Conservation (phyloP, 2,888 invertebrate genomes). For the Sacculina carcini region DNA sequence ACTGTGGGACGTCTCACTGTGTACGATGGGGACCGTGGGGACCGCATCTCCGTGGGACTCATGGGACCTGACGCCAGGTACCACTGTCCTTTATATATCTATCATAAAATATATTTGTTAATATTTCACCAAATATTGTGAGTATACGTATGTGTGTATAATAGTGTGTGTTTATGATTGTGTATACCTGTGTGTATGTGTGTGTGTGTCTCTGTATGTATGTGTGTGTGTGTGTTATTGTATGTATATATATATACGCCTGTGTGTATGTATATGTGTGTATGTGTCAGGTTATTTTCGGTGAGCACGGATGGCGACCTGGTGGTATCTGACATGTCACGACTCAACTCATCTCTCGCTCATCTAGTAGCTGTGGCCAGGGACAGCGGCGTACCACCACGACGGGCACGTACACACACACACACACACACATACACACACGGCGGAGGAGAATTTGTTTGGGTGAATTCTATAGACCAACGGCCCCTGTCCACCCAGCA, state of each 20-base stretch:
- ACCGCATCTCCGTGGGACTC: constrained; percentile 41
- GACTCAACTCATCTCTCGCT: constrained; percentile 30
- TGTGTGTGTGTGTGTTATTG: background rate
- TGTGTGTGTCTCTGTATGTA: background rate
- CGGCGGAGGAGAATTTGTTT: too few species aligned
- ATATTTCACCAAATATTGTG: too few species aligned
- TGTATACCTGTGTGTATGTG: background rate
- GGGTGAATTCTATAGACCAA: too few species aligned
- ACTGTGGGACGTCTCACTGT: constrained; percentile 42
- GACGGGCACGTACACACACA: constrained; percentile 33
- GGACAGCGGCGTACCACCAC: constrained; percentile 57
- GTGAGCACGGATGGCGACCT: constrained; percentile 35
- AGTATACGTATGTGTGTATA: background rate
- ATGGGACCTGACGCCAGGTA: constrained; percentile 40
- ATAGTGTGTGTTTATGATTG: background rate
- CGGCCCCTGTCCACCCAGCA: too few species aligned
- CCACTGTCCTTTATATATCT: too few species aligned
- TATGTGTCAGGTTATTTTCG: constrained; percentile 33
- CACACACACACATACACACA: too few species aligned
- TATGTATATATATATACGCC: background rate
- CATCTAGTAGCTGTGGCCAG: constrained; percentile 54
- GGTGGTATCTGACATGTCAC: constrained; percentile 16
- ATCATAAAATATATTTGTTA: too few species aligned
- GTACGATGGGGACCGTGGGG: constrained; percentile 59
- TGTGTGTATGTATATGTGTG: background rate